Evolutionary conservation across 2,113 vertebrate genomes (phyloP).

Genomic region (Poecilia latipinna): DNA sequence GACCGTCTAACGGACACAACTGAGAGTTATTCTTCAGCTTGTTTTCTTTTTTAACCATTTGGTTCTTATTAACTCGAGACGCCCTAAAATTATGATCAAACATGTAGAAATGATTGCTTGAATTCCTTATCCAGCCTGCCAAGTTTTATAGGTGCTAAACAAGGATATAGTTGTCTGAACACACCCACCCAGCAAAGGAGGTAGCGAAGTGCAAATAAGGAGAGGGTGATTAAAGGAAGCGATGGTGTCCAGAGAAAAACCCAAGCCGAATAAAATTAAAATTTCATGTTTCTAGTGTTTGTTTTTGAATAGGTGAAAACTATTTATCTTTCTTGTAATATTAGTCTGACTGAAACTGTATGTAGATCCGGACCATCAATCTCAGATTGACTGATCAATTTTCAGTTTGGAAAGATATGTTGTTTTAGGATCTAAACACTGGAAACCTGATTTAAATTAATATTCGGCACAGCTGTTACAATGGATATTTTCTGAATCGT

Average conservation of each 20-base stretch:
- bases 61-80: neutral
- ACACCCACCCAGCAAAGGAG: neutral
- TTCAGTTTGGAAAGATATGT: neutral
- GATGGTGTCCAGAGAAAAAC: too few species aligned
- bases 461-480: neutral
- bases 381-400: neutral
- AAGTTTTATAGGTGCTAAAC: constrained; percentile 2
- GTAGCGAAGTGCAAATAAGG: neutral
- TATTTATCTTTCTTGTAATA: too few species aligned
- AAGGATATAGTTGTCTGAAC: constrained; percentile 7
- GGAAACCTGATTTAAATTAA: neutral
- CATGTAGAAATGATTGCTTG: neutral
- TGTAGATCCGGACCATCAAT: too few species aligned
- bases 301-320: too few species aligned
- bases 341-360: too few species aligned
- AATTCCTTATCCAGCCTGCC: neutral
- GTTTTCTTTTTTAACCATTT: neutral
- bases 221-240: neutral
- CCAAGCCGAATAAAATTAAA: too few species aligned
- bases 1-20: too few species aligned
- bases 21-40: too few species aligned
- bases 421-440: neutral
- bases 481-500: neutral
- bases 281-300: neutral
- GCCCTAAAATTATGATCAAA: neutral